Conservation (phyloP, 2,888 invertebrate species). For the Brachylomia viminalis region DNA sequence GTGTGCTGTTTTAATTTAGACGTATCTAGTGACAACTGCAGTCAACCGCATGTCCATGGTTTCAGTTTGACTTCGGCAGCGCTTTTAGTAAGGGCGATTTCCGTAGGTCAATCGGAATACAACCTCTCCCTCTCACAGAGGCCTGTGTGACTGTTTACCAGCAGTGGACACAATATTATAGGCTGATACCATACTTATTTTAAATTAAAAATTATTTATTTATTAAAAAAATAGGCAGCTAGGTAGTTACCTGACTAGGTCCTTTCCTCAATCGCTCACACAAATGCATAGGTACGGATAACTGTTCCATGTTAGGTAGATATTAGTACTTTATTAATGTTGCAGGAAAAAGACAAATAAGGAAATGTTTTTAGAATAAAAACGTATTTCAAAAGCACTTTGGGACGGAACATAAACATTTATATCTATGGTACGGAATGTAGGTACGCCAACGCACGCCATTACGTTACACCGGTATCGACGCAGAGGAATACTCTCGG, state of each 20-base stretch:
- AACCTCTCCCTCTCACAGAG: not conserved
- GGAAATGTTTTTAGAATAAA: too few species aligned
- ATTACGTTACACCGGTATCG: conserved; percentile 16
- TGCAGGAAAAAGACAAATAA: not conserved
- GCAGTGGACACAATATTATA: not conserved
- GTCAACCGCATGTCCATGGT: not conserved
- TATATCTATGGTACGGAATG: not conserved
- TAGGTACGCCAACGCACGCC: not conserved
- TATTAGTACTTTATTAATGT: too few species aligned
- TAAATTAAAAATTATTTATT: too few species aligned
- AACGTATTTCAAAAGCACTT: not conserved
- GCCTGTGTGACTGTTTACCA: not conserved
- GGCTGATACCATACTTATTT: too few species aligned
- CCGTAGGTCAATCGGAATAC: not conserved
- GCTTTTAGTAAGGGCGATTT: not conserved
- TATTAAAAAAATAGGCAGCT: not conserved
- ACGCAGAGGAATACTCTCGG: conserved; percentile 34
- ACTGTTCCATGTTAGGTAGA: not conserved
- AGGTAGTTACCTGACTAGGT: not conserved
- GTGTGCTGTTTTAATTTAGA: not conserved
- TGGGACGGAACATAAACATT: too few species aligned
- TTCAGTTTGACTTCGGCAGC: not conserved
- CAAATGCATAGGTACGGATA: not conserved
- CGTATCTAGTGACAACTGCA: not conserved
- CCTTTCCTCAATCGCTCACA: not conserved